Conservation (phyloP, 2,888 invertebrate species). For the Pogonocherus hispidulus region DNA sequence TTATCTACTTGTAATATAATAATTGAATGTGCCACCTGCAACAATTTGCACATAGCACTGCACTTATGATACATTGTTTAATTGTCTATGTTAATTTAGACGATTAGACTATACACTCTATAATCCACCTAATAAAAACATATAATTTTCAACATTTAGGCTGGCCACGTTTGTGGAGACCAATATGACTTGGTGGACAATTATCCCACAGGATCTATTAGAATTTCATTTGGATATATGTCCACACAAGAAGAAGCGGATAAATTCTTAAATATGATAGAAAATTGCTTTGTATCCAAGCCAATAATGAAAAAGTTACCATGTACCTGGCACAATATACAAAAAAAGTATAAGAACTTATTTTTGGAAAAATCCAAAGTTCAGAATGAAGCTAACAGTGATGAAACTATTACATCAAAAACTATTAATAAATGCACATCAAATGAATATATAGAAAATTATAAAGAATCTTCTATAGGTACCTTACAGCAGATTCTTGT, state of each 20-base stretch:
- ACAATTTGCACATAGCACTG: no score
- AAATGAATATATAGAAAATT: neutral
- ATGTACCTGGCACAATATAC: conserved; percentile 21
- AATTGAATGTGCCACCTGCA: no score
- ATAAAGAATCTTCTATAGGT: conserved; percentile 41
- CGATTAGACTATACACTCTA: no score
- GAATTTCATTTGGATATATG: conserved; percentile 94
- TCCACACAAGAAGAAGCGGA: conserved; percentile 82
- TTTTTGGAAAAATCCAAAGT: conserved; percentile 5
- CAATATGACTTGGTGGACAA: conserved; percentile 88
- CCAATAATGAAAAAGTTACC: conserved; percentile 63
- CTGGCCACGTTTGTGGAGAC: conserved; percentile 94
- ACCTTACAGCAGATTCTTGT: conserved; percentile 70
- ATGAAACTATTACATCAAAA: neutral
- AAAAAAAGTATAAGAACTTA: conserved; percentile 27
- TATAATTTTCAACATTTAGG: no score
- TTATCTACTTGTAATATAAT: no score
- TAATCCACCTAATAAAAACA: no score
- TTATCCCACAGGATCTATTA: conserved; percentile 90
- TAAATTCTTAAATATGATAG: conserved; percentile 80
- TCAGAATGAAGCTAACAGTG: neutral
- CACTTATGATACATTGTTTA: no score
- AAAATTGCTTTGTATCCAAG: conserved; percentile 78
- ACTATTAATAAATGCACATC: neutral
- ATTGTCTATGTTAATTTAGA: no score